Percentiles rank a stretch among this genome's conserved stretches.
phyloP scores from a whole-genome alignment of 1,140 invertebrate genomes.

The Lycorma delicatula region DNA sequence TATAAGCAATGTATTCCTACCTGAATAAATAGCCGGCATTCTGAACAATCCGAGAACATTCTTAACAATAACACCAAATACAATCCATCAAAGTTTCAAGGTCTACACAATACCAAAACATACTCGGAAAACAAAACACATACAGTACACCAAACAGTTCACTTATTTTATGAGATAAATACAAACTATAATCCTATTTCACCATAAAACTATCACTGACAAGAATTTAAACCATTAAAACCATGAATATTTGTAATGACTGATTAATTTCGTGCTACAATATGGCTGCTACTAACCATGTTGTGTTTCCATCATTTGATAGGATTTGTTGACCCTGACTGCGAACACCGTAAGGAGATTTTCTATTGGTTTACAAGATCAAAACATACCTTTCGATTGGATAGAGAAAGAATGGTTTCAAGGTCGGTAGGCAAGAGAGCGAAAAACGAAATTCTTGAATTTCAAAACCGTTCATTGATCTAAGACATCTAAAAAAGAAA shows the following conservation, averaged over 20 bases:
- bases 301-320: slow-evolving; percentile 12
- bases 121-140: background rate
- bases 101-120: slow-evolving; percentile 10
- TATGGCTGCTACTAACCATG: slow-evolving; percentile 10
- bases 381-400: slow-evolving; percentile 15
- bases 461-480: too few species aligned
- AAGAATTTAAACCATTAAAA: background rate
- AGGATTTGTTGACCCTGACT: slow-evolving; percentile 19
- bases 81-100: slow-evolving; percentile 15
- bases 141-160: background rate
- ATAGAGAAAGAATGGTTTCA: slow-evolving; percentile 6
- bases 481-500: too few species aligned
- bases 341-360: slow-evolving; percentile 4
- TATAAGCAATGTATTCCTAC: background rate
- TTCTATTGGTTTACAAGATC: slow-evolving; percentile 12
- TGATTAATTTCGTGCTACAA: slow-evolving; percentile 8
- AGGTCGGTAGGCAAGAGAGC: slow-evolving; percentile 14
- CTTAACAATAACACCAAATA: slow-evolving; percentile 6
- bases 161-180: background rate
- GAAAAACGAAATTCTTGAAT: too few species aligned
- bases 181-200: background rate
- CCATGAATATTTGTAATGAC: background rate
- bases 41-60: slow-evolving; percentile 2
- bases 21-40: slow-evolving; percentile 9
- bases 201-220: background rate